Evolutionary conservation across 2,113 vertebrate genomes (phyloP).

Genomic region (Odocoileus hemionus): DNA sequence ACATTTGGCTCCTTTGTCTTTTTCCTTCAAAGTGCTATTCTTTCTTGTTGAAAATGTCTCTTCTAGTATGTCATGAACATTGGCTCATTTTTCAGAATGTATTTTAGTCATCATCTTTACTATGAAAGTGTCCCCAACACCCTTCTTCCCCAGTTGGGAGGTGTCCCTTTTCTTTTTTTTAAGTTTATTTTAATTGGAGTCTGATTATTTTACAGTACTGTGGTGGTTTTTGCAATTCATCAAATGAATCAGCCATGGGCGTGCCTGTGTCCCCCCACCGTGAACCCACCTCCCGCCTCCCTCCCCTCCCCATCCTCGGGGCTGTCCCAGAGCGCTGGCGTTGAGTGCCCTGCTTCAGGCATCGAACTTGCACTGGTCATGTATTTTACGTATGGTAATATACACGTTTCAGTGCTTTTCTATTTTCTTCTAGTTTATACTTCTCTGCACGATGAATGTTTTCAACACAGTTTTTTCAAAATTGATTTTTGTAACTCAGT

Average conservation of each 20-base stretch:
- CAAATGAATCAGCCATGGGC: neutral
- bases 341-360: neutral
- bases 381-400: neutral
- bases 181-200: neutral
- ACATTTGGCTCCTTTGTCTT: neutral
- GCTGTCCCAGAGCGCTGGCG: neutral
- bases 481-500: neutral
- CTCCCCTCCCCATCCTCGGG: fast-evolving
- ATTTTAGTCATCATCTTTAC: neutral
- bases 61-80: neutral
- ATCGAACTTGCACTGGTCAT: neutral
- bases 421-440: neutral
- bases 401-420: neutral
- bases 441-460: neutral
- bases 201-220: neutral
- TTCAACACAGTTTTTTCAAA: neutral
- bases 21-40: neutral
- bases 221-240: neutral
- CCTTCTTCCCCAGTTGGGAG: neutral
- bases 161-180: neutral
- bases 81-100: neutral
- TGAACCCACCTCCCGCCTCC: neutral
- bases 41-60: neutral
- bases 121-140: fast-evolving
- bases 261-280: neutral